phyloP scores from a whole-genome alignment of 2,797 vertebrate genomes.

The Leuciscus waleckii region DNA sequence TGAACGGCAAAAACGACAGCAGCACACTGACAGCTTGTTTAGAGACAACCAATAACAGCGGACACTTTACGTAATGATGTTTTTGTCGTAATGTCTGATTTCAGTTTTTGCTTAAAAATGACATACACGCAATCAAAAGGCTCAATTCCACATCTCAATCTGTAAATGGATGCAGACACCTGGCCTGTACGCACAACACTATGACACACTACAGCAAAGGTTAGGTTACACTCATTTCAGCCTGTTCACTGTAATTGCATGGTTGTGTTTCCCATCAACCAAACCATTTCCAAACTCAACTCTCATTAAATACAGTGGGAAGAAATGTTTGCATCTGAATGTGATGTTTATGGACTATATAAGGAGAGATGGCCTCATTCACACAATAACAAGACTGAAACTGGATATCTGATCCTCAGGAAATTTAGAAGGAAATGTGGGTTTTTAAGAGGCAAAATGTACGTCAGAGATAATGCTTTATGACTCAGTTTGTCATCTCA shows the following conservation, averaged over 20 bases:
- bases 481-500: not conserved
- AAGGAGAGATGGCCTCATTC: slow-evolving; percentile 58
- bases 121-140: slow-evolving; percentile 13
- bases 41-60: slow-evolving; percentile 19
- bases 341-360: slow-evolving; percentile 60
- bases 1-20: slow-evolving; percentile 10
- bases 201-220: slow-evolving; percentile 60
- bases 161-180: slow-evolving; percentile 48
- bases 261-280: slow-evolving; percentile 57
- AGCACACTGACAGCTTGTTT: slow-evolving; percentile 42
- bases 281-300: slow-evolving; percentile 55
- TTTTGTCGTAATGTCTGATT: slow-evolving; percentile 21
- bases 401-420: slow-evolving; percentile 54
- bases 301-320: slow-evolving; percentile 62
- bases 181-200: slow-evolving; percentile 30
- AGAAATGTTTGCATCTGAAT: slow-evolving; percentile 64
- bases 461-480: slow-evolving; percentile 23
- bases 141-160: slow-evolving; percentile 13
- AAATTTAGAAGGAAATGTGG: slow-evolving; percentile 58
- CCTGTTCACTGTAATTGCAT: slow-evolving; percentile 62
- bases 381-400: slow-evolving; percentile 68
- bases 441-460: slow-evolving; percentile 60
- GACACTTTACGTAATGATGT: slow-evolving; percentile 36
- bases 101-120: slow-evolving; percentile 14
- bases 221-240: slow-evolving; percentile 62